These are phyloP conservation scores for Cephus nigrinus DNA, from an alignment of 2,888 invertebrate species.

Conservation along the genomic window DNA sequence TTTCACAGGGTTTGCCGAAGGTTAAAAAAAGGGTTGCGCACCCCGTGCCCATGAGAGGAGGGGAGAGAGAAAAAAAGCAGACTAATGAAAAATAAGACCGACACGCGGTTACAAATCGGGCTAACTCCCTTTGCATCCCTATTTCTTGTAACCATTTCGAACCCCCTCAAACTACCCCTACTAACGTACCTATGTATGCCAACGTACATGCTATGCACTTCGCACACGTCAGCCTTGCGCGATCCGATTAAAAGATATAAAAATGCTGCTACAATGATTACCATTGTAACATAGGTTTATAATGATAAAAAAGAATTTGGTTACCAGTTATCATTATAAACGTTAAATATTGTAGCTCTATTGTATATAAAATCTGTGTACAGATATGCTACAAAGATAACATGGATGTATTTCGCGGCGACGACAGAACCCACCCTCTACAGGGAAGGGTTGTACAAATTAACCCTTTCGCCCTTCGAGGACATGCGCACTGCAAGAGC, in stretches of 20 bases:
- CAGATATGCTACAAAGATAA: no score
- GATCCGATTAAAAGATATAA: not conserved
- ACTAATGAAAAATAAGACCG: conserved; percentile 6
- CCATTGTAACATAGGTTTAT: not conserved
- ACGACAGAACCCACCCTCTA: not conserved
- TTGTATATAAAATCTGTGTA: no score
- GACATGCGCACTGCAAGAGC: conserved; percentile 48
- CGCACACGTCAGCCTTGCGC: not conserved
- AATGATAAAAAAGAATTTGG: not conserved
- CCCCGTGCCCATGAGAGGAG: not conserved
- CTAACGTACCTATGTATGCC: not conserved
- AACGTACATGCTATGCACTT: not conserved
- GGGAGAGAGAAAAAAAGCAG: not conserved
- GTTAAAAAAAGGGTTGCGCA: not conserved
- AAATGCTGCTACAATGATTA: not conserved
- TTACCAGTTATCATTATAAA: not conserved
- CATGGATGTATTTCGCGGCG: not conserved
- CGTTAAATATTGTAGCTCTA: no score
- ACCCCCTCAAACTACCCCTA: not conserved
- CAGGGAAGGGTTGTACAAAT: conserved; percentile 13
- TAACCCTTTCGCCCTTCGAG: conserved; percentile 47
- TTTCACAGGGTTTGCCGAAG: not conserved
- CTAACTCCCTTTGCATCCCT: conserved; percentile 7
- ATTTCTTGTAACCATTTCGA: conserved; percentile 2
- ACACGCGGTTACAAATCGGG: conserved; percentile 12